Evolutionary conservation across 2,888 invertebrate genomes (phyloP), one percentile per base, ranked within the genome.

Genomic region (Branchipolynoe longqiensis): DNA sequence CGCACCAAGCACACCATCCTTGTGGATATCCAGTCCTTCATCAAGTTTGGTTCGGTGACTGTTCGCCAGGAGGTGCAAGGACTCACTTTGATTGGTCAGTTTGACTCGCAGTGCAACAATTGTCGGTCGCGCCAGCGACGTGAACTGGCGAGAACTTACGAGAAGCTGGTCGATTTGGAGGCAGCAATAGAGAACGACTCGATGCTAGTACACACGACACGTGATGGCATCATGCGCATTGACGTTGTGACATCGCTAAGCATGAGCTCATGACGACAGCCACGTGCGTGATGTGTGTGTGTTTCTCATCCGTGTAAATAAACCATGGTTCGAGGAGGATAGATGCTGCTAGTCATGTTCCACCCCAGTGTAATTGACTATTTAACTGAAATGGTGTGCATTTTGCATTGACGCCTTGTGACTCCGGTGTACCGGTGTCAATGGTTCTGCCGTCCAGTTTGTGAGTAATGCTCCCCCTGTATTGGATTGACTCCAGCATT

Each of bases 11-110:
- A 82, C 33, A 41, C 56, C 33, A 31, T 82, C 33, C 22, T 54
- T n/a, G 82, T 82, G 33, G 33, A 82, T 33, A 82, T 82, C 14
- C 38, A 48, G 28, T 56, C 82, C 8, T 82, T 82, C 56, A 28
- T 82, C 25, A 54, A 54, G 3, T 48, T 54, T 82, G 82, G 82
- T 41, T 54, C 82, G 3, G 82, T 82, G 48, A 82, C 82, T 12
- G 82, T 82, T 12, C 56, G 82, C n/a, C 33, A 48, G 48, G 82
- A 82, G 31, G 56, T n/a, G 12, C 54, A 82, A 2, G 82, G 82
- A 25, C 48, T 82, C 25, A 28, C 33, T 18, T 22, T 82, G 2
- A 48, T 82, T 12, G 82, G 82, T 3, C 56, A 82, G 25, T 56
- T 6, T n/a, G n/a, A 69, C 38, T 69, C 58, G 8, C 14, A n/a